Evolutionary conservation across 2,797 vertebrate species (phyloP).

Genomic region (Diplodus puntazzo): DNA sequence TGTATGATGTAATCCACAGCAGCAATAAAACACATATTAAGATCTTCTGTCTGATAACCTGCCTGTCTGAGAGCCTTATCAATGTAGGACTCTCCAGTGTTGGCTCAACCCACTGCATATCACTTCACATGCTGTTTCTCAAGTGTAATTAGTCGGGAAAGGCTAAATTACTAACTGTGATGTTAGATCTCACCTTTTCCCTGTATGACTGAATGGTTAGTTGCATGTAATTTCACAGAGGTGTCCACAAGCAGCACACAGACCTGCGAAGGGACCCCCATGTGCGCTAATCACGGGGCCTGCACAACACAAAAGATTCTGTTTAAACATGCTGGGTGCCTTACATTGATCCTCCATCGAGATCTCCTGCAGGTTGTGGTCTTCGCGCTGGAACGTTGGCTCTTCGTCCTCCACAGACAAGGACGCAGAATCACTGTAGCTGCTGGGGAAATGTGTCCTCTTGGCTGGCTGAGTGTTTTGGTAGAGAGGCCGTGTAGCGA

Average conservation of each 20-base stretch:
- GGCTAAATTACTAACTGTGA: constrained; percentile 5
- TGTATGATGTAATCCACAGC: constrained; percentile 65
- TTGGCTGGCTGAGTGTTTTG: constrained; percentile 88
- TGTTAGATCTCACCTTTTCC: not conserved
- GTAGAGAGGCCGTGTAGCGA: constrained; percentile 93
- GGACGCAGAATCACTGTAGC: constrained; percentile 82
- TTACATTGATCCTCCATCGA: constrained; percentile 87
- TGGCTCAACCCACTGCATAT: constrained; percentile 33
- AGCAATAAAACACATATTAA: constrained; percentile 73
- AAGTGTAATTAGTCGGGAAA: constrained; percentile 40
- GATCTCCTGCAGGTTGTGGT: constrained; percentile 77
- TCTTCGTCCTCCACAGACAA: constrained; percentile 82
- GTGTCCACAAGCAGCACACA: constrained; percentile 19
- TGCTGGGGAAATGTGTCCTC: constrained; percentile 83
- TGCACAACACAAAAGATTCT: constrained; percentile 10
- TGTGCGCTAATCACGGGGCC: constrained; percentile 7
- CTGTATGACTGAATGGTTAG: not conserved
- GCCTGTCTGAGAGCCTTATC: constrained; percentile 59
- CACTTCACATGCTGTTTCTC: constrained; percentile 37
- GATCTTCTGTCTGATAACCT: constrained; percentile 64
- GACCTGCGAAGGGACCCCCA: constrained; percentile 1
- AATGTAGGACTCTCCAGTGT: constrained; percentile 47
- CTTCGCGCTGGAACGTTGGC: constrained; percentile 80
- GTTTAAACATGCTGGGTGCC: constrained; percentile 41
- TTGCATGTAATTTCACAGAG: constrained; percentile 5